Percentiles rank a stretch among this genome's conserved stretches.
phyloP scores from a whole-genome alignment of 2,113 vertebrate species.

The Malurus melanocephalus region DNA sequence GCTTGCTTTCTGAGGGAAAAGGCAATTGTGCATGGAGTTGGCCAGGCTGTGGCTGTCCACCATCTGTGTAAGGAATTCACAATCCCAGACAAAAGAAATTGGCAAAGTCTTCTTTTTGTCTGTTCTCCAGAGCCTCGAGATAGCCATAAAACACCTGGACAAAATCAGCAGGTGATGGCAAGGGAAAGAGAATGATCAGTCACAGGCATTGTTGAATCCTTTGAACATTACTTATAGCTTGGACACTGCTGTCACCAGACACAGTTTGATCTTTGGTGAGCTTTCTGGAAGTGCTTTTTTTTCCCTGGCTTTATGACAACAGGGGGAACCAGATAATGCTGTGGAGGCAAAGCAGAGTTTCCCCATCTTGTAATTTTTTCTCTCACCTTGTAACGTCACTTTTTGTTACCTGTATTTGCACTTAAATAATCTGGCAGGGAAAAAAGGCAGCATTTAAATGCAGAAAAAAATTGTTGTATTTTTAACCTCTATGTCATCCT shows the following conservation, averaged over 20 bases:
- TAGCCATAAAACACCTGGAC: conserved; percentile 89
- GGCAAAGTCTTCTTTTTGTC: conserved; percentile 79
- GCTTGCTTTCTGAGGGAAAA: conserved; percentile 60
- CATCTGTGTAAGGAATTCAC: conserved; percentile 86
- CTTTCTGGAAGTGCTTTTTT: conserved; percentile 81
- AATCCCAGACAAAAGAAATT: conserved; percentile 85
- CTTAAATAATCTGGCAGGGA: not conserved
- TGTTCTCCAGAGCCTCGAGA: conserved; percentile 83
- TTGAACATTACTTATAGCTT: conserved; percentile 89
- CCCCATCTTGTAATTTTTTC: conserved; percentile 37
- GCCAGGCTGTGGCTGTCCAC: conserved; percentile 77
- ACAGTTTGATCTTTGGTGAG: conserved; percentile 87
- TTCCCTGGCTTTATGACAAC: conserved; percentile 76
- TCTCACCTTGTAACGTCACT: conserved; percentile 35
- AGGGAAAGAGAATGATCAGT: conserved; percentile 82
- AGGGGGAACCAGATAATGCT: conserved; percentile 66
- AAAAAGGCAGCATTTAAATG: not conserved
- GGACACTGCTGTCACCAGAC: conserved; percentile 88
- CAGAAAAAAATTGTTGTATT: not conserved
- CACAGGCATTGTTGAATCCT: conserved; percentile 78
- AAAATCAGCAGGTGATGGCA: conserved; percentile 89
- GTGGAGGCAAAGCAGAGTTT: conserved; percentile 22
- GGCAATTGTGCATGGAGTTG: conserved; percentile 66
- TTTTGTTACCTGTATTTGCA: conserved; percentile 15
- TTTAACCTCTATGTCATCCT: not conserved